phyloP scores from a whole-genome alignment of 2,888 invertebrate species.

The Tigriopus californicus region DNA sequence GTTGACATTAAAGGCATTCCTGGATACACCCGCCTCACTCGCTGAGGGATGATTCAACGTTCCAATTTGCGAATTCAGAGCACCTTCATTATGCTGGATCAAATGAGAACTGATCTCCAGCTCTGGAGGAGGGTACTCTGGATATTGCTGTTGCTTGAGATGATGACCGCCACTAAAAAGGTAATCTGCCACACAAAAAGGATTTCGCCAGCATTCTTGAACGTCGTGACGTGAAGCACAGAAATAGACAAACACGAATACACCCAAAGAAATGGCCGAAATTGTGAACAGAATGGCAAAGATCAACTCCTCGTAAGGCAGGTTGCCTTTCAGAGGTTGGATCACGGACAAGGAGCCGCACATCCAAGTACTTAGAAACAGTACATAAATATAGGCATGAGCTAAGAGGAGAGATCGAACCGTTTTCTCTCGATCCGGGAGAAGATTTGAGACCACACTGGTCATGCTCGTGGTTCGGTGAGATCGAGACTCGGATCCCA shows the following conservation, averaged over 20 bases:
- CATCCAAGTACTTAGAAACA: background rate
- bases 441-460: background rate
- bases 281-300: background rate
- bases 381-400: background rate
- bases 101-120: background rate
- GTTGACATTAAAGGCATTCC: too few species aligned
- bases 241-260: background rate
- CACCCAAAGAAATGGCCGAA: background rate
- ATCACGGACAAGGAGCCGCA: background rate
- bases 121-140: background rate
- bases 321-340: background rate
- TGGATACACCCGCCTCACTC: too few species aligned
- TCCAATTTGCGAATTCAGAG: too few species aligned
- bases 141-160: background rate
- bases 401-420: background rate
- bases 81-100: too few species aligned
- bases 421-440: background rate
- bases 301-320: background rate
- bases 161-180: background rate
- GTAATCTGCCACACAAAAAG: background rate
- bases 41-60: too few species aligned
- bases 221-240: background rate
- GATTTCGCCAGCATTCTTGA: background rate
- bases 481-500: background rate
- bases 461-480: background rate